Base-by-base conservation (phyloP, 2,797 vertebrate genomes). In the Acanthopagrus latus region DNA sequence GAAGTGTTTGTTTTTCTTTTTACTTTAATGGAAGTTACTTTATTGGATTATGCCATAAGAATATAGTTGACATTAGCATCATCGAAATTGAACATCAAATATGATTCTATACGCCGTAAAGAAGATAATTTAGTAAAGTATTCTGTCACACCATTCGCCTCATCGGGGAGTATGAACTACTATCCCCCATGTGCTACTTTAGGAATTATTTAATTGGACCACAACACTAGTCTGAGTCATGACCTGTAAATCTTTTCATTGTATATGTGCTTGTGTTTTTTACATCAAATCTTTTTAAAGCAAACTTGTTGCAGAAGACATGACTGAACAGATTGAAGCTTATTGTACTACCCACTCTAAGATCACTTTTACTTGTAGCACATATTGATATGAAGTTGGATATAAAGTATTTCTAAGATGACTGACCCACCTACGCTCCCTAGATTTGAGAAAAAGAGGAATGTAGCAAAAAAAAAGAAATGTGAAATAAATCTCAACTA, bases 261-360 rank as follows among this genome's bases (percentile, higher is more conserved):
- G 90, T 94, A 89, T 86, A 85, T 80, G 93, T 93, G 78, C 93
- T 90, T 89, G 88, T 92, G 84, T 90, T 90, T 91, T 78, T 91
- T 91, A 91, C 89, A 93, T 92, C 72, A 51, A 91, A 89, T 86
- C 85, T 92, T 93, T 92, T 93, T 87, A 83, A 93, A 89, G 70
- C 75, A 86, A 85, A 91, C 76, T 82, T 89, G 87, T 93, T 93
- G 91, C 88, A 84, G 90, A 86, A 69, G 87, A 91, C 79, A 72
- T 91, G 89, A 92, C 90, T 93, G 91, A 92, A 93, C 87, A 89
- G 88, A 91, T 91, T 86, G 88, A 91, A 91, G 79, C 82, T 85
- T 88, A 93, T 90, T 91, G 88, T 91, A 90, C 80, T 71, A 90
- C 86, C 86, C 88, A 90, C 78, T 80, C 76, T 64, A 83, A 85